Evolutionary conservation across 2,113 vertebrate species (phyloP).

Genomic region (Maccullochella peelii): DNA sequence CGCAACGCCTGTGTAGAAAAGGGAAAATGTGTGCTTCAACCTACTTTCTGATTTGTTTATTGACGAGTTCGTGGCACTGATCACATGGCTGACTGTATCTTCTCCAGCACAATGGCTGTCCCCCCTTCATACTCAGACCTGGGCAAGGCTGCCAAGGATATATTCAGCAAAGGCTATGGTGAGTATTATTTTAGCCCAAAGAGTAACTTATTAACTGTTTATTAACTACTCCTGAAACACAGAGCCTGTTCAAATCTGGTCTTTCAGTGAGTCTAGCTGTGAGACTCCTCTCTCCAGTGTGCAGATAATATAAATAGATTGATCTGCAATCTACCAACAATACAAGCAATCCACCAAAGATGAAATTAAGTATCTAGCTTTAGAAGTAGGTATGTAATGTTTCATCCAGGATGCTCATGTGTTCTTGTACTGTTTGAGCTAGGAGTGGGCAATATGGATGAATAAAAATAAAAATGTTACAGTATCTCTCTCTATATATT

Average conservation of each 20-base stretch:
- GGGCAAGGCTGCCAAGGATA: constrained; percentile 93
- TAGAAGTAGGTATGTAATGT: neutral
- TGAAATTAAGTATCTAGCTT: neutral
- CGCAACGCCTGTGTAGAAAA: neutral
- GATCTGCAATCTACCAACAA: neutral
- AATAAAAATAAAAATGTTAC: neutral
- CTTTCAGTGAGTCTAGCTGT: neutral
- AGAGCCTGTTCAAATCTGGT: neutral
- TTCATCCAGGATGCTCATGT: neutral
- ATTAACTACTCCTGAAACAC: constrained; percentile 13
- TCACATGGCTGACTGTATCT: neutral
- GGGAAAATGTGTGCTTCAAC: neutral
- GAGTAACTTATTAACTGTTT: constrained; percentile 12
- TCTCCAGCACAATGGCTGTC: constrained; percentile 89
- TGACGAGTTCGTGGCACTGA: neutral
- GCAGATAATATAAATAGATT: neutral
- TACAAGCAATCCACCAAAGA: neutral
- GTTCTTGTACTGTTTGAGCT: neutral
- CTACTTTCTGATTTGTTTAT: neutral
- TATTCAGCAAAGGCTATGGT: constrained; percentile 97
- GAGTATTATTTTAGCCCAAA: constrained; percentile 55
- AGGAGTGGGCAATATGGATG: no score
- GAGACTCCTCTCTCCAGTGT: neutral
- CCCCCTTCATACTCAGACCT: constrained; percentile 93
- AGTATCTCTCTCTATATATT: neutral